Evolutionary conservation across 1,140 invertebrate species (phyloP), one percentile per base, ranked within the genome.

Genomic region (Saccostrea echinata): DNA sequence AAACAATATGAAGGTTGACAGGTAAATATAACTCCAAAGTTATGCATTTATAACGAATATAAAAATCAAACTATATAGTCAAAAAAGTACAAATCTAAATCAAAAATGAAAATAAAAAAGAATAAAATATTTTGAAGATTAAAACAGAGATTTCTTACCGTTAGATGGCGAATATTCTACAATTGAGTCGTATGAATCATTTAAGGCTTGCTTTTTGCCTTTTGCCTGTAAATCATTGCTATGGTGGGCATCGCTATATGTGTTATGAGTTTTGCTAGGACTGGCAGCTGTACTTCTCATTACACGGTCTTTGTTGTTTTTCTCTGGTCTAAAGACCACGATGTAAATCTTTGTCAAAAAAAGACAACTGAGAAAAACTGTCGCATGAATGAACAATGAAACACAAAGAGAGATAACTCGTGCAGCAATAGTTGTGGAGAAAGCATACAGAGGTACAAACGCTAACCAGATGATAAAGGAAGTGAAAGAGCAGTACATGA

Each of bases 301-400:
- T 9, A 89, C 86, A 0, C 71, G 53, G 3, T 87, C 88, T 18
- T 83, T 84, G 0, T 85, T 89, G 51, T 89, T 89, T 83, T 84
- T 35, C n/a, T 64, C 64, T 11, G 88, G 88, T 53, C 52, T 84
- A 55, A 84, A 85, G 0, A 89, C 93, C 4, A 97, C 95, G 57
- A 97, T 95, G 85, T 92, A 93, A 18, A 93, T 33, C 55, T 91
- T 91, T 4, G 92, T 90, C n/a, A 92, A 61, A 55, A 91, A 93
- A 13, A 93, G 76, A 61, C 90, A 91, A 8, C 80, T n/a, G n/a
- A 92, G 76, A 43, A 82, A 90, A 16, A 93, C 90, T 0, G 86
- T 84, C 3, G 90, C 86, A 86, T 92, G 92, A 51, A 92, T 71
- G 18, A 43, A 43, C 43, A 43, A 43, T 43, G 43, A 88, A 30